Evolutionary conservation across 2,797 vertebrate species (phyloP).

Genomic region (Gallinago stenura): DNA sequence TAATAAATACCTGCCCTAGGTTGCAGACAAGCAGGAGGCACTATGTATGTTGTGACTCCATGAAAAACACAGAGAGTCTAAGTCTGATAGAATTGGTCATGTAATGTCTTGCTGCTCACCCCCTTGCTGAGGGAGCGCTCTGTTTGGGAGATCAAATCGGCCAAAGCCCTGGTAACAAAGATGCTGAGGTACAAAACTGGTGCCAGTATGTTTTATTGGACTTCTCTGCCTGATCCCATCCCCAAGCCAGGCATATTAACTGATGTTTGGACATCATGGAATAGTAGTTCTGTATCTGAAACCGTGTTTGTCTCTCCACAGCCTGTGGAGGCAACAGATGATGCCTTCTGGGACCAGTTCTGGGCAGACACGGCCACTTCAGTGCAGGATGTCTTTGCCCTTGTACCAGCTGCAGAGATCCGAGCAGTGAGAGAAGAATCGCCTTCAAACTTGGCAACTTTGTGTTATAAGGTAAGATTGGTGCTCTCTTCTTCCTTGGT

Average conservation of each 20-base stretch:
- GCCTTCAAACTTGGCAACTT: conserved; percentile 95
- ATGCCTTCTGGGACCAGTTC: conserved; percentile 98
- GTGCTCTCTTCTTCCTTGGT: background rate
- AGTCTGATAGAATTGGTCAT: background rate
- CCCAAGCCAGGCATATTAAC: background rate
- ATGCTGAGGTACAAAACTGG: background rate
- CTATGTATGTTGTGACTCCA: background rate
- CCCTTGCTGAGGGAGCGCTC: background rate
- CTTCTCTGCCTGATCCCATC: background rate
- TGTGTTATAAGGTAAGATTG: conserved; percentile 93
- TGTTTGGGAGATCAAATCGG: background rate
- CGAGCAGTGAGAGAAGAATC: conserved; percentile 97
- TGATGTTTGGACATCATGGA: background rate
- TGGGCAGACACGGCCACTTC: conserved; percentile 95
- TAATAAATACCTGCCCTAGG: background rate
- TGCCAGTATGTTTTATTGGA: background rate
- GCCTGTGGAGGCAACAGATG: conserved; percentile 97
- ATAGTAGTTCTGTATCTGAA: background rate
- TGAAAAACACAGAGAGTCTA: background rate
- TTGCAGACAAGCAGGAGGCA: background rate
- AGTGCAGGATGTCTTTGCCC: conserved; percentile 96
- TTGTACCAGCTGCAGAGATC: conserved; percentile 97
- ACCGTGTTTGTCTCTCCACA: conserved; percentile 54
- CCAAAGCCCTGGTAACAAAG: background rate
- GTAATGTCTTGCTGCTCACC: background rate